These are phyloP conservation scores for Tetranychus urticae DNA, from an alignment of 1,140 invertebrate genomes.

Conservation along the genomic window DNA sequence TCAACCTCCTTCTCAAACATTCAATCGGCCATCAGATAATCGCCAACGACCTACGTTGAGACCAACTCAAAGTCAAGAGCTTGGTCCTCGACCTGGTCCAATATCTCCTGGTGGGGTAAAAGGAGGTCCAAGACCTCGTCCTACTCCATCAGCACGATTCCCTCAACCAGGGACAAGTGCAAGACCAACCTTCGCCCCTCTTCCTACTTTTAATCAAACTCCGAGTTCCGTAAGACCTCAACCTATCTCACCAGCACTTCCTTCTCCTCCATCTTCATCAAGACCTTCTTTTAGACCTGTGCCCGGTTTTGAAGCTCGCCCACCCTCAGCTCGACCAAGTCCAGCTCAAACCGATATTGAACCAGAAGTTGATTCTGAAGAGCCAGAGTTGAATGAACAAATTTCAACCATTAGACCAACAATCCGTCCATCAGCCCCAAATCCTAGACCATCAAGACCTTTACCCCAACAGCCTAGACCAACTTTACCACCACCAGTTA, in stretches of 20 bases:
- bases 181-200: background rate
- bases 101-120: background rate
- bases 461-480: background rate
- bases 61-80: background rate
- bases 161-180: background rate
- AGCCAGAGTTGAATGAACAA: background rate
- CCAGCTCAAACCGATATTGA: background rate
- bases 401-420: background rate
- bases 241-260: background rate
- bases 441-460: background rate
- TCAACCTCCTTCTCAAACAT: background rate
- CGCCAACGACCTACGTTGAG: background rate
- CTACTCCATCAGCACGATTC: background rate
- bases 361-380: background rate
- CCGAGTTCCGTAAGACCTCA: background rate
- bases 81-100: background rate
- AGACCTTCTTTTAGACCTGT: background rate
- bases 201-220: background rate
- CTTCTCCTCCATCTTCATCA: background rate
- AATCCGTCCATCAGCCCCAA: background rate
- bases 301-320: background rate
- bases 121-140: background rate
- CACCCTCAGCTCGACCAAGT: background rate
- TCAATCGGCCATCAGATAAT: background rate
- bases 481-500: background rate